phyloP scores from a whole-genome alignment of 2,797 vertebrate species.

The Anguilla obscura region DNA sequence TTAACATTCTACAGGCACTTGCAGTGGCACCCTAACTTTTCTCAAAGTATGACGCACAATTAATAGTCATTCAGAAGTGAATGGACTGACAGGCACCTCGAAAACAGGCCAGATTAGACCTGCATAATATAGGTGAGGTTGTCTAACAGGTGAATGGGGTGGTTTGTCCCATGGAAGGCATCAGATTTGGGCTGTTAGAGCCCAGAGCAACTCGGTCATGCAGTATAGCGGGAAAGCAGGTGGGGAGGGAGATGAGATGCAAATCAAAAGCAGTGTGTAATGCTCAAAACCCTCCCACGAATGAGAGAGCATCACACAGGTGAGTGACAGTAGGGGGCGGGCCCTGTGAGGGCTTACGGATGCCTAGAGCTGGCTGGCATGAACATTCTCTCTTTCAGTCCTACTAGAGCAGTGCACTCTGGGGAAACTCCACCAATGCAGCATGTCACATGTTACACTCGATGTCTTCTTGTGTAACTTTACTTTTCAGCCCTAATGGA shows the following conservation, averaged over 20 bases:
- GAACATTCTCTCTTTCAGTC: neutral
- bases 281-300: neutral
- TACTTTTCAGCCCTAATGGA: neutral
- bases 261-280: neutral
- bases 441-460: neutral
- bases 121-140: neutral
- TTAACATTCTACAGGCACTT: constrained; percentile 15
- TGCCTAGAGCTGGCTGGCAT: neutral
- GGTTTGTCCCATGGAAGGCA: neutral
- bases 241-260: constrained; percentile 9
- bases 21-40: constrained; percentile 24
- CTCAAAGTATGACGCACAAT: constrained; percentile 16
- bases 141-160: neutral
- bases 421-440: neutral
- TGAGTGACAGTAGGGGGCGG: constrained; percentile 12
- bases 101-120: neutral
- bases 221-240: neutral
- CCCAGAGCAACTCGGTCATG: constrained; percentile 15
- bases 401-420: neutral
- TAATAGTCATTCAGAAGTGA: constrained; percentile 29
- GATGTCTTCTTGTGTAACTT: neutral
- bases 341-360: neutral
- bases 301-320: neutral
- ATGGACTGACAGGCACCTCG: constrained; percentile 14
- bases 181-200: constrained; percentile 8